Conservation (phyloP, 2,888 invertebrate species). For the Holacanthella duospinosa region DNA sequence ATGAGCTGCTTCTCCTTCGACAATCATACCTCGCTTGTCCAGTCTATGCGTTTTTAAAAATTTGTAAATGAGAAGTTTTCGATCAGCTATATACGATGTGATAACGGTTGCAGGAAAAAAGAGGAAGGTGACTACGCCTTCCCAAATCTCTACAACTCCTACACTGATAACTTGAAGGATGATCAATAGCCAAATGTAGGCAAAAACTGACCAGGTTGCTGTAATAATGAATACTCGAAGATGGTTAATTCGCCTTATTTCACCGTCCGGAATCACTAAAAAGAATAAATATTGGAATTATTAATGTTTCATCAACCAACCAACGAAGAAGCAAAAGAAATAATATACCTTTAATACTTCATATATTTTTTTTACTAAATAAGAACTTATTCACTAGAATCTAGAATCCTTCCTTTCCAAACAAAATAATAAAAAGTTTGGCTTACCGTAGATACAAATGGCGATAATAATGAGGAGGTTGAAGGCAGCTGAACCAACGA, state of each 20-base stretch:
- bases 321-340: too few species aligned
- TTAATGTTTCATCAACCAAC: too few species aligned
- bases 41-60: conserved; percentile 79
- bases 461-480: conserved; percentile 97
- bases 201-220: conserved; percentile 94
- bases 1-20: conserved; percentile 61
- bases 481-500: conserved; percentile 91
- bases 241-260: conserved; percentile 85
- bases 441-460: conserved; percentile 71
- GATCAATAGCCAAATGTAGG: conserved; percentile 95
- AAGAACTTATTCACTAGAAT: too few species aligned
- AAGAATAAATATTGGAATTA: too few species aligned
- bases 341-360: too few species aligned
- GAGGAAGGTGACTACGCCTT: conserved; percentile 83
- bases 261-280: conserved; percentile 85
- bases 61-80: conserved; percentile 70
- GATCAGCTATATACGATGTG: conserved; percentile 93
- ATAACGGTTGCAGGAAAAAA: conserved; percentile 94
- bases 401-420: too few species aligned
- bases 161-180: conserved; percentile 81
- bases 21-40: conserved; percentile 80
- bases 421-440: too few species aligned
- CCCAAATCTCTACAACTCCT: conserved; percentile 89
- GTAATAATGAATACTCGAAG: conserved; percentile 95
- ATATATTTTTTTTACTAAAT: too few species aligned